A percentile compares a stretch with the other conserved stretches of the same genome.
phyloP scores from a whole-genome alignment of 2,797 vertebrate genomes.

The Rhinatrema bivittatum region DNA sequence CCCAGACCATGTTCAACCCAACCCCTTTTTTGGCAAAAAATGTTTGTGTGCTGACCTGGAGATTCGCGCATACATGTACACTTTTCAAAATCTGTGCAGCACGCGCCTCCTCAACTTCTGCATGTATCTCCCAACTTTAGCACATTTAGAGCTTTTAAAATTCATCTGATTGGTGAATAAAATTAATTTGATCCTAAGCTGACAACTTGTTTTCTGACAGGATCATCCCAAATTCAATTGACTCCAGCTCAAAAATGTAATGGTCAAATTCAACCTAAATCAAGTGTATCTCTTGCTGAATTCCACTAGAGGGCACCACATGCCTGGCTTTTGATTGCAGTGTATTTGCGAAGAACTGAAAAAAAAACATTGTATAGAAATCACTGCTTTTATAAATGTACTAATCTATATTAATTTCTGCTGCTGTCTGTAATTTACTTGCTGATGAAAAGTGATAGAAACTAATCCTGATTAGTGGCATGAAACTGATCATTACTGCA shows the following conservation, averaged over 20 bases:
- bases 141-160: too few relatives aligned
- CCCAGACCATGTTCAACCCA: too few relatives aligned
- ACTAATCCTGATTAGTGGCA: constrained; percentile 11
- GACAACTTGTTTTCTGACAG: too few relatives aligned
- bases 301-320: constrained; percentile 58
- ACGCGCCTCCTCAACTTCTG: too few relatives aligned
- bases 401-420: constrained; percentile 19
- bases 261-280: background rate
- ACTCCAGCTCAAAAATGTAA: background rate
- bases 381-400: constrained; percentile 23
- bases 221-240: too few relatives aligned
- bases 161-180: too few relatives aligned
- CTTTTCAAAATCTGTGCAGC: too few relatives aligned
- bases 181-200: too few relatives aligned
- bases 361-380: constrained; percentile 16
- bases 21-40: too few relatives aligned
- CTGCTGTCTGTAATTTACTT: constrained; percentile 44
- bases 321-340: constrained; percentile 17
- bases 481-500: constrained; percentile 1
- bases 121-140: too few relatives aligned
- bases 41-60: too few relatives aligned
- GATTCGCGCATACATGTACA: too few relatives aligned
- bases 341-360: background rate
- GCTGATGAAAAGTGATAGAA: constrained; percentile 28
- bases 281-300: background rate